phyloP scores from a whole-genome alignment of 2,888 invertebrate species.

The Trichacis sp. region DNA sequence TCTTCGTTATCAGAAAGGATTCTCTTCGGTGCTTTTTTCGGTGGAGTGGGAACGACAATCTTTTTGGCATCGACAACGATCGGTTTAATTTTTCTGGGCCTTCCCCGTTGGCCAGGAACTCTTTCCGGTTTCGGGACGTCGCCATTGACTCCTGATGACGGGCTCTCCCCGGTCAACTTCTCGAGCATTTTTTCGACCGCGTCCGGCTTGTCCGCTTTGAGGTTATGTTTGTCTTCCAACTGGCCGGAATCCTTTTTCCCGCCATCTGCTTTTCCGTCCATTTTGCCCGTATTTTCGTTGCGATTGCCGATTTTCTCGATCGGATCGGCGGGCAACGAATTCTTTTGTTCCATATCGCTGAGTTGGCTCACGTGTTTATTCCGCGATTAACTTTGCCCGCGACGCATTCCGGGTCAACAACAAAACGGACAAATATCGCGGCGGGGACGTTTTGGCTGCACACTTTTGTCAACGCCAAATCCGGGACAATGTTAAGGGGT shows the following conservation, averaged over 20 bases:
- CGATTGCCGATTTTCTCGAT: neutral
- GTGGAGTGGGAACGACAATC: neutral
- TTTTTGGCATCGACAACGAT: constrained; percentile 11
- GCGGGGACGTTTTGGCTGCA: neutral
- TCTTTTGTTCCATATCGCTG: neutral
- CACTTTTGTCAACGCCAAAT: no score
- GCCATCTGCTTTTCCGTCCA: constrained; percentile 25
- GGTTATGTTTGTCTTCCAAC: constrained; percentile 33
- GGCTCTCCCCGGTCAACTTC: constrained; percentile 15
- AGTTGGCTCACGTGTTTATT: neutral
- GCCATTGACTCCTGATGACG: constrained; percentile 13
- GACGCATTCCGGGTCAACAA: no score
- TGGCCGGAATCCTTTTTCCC: constrained; percentile 20
- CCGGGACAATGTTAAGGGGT: no score
- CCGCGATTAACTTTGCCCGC: neutral
- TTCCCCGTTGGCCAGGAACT: constrained; percentile 10
- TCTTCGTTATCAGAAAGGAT: constrained; percentile 27
- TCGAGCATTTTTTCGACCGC: constrained; percentile 6
- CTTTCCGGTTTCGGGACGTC: neutral
- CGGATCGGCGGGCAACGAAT: neutral
- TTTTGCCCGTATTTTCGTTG: neutral
- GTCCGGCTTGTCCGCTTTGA: constrained; percentile 30
- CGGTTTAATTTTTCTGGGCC: constrained; percentile 19
- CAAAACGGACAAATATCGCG: neutral
- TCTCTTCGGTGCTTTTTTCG: constrained; percentile 24